Evolutionary conservation across 2,888 invertebrate species (phyloP), one percentile per base, ranked within the genome.

Genomic region (Blastobasis adustella): DNA sequence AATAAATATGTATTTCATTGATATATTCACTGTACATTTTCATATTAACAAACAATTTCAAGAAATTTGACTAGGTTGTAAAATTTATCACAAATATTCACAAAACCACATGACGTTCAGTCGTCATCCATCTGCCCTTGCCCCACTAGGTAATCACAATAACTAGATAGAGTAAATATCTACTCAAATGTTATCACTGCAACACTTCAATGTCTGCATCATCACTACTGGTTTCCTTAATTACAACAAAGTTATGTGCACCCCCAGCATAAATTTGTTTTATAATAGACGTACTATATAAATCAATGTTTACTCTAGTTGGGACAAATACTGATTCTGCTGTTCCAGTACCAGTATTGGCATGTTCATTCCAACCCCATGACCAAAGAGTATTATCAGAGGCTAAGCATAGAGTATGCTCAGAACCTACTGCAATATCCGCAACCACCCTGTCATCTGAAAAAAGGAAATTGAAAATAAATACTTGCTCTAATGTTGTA

Each of bases 361-460:
- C 94, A 81, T 96, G 96, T 69, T 96, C 96, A 79, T 96, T 96
- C 96, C 96, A 96, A 0, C 96, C 96, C 96, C 96, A 96, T 23
- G 93, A 91, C 69, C 91, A 92, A 5, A 96, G 72, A 48, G 90
- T 87, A 40, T 92, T 92, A 53, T 91, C 90, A 56, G 87, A 90
- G 62, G 91, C 90, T 57, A 94, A 77, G 56, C 93, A 92, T 58
- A 96, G 72, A 46, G 93, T 94, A 69, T 96, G 96, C 66, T 96
- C 96, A 0, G 96, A 94, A 2, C 96, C 96, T 60, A 93, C 78
- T 58, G 91, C 90, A 53, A 94, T 71, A 70, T 92, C 90, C 58
- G 77, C 75, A 4, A 93, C 82, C 66, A 69, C 62, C 81, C 86
- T 66, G 57, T 73, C 60, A 84, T 72, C 76, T 89, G 83, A 52